These are phyloP conservation scores for Pocillopora damicornis DNA, from an alignment of 64 coral and sea anemone genomes.

Conservation along the genomic window DNA sequence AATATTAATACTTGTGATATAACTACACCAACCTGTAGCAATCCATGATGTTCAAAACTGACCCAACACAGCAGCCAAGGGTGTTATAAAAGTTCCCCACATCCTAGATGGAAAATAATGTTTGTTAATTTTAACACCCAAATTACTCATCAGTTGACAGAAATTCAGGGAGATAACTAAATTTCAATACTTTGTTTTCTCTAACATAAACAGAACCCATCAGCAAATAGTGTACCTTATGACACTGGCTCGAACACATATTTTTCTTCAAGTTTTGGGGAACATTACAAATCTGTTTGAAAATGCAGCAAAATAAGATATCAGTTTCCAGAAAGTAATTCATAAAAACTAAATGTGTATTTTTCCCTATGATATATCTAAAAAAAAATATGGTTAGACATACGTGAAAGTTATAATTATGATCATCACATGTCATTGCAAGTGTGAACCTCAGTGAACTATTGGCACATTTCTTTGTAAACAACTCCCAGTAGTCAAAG, in stretches of 20 bases:
- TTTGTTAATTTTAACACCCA: background rate
- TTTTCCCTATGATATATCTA: too few species aligned
- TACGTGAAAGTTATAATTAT: too few species aligned
- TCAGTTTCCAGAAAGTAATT: too few species aligned
- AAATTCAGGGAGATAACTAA: too few species aligned
- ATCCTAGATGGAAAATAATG: slow-evolving; percentile 4
- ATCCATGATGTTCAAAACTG: slow-evolving; percentile 14
- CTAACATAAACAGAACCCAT: background rate
- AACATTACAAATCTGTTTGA: background rate
- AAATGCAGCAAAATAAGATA: background rate
- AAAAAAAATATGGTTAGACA: too few species aligned
- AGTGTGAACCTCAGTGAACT: too few species aligned
- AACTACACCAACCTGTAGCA: slow-evolving; percentile 21
- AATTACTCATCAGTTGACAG: too few species aligned
- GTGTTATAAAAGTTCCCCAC: background rate
- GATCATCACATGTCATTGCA: too few species aligned
- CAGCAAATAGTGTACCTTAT: background rate
- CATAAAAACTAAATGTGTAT: too few species aligned
- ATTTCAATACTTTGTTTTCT: background rate
- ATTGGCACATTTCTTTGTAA: too few species aligned
- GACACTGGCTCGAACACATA: background rate
- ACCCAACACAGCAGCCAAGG: slow-evolving; percentile 7
- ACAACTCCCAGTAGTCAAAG: too few species aligned
- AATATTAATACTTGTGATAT: background rate
- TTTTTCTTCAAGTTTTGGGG: background rate